These are phyloP conservation scores for Pleuronectes platessa DNA, from an alignment of 2,113 vertebrate species.

Conservation along the genomic window DNA sequence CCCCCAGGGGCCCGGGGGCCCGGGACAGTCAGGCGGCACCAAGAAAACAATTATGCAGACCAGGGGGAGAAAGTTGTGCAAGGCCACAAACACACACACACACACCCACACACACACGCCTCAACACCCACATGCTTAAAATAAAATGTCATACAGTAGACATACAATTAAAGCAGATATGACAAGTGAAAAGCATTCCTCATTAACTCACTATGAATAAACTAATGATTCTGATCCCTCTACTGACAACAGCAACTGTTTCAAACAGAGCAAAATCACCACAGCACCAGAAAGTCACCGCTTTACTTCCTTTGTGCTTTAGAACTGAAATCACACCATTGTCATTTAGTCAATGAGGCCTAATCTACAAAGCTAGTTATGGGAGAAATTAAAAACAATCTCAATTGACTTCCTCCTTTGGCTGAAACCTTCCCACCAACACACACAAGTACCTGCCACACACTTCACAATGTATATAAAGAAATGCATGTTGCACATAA, in stretches of 20 bases:
- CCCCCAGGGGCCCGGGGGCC: slow-evolving; percentile 69
- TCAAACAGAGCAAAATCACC: background rate
- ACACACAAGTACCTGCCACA: slow-evolving; percentile 30
- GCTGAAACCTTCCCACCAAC: slow-evolving; percentile 58
- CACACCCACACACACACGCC: background rate
- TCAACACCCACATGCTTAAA: slow-evolving; percentile 1
- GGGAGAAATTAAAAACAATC: slow-evolving; percentile 43
- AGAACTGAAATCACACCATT: slow-evolving; percentile 9
- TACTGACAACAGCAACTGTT: background rate
- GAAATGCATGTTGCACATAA: slow-evolving; percentile 22
- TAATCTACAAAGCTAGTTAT: slow-evolving; percentile 25
- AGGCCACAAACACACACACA: slow-evolving; percentile 32
- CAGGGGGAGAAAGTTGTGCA: slow-evolving; percentile 40
- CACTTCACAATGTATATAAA: slow-evolving; percentile 17
- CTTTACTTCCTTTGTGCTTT: background rate
- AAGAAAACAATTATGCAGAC: slow-evolving; percentile 79
- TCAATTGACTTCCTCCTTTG: slow-evolving; percentile 47
- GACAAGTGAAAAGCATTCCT: background rate
- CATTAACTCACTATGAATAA: background rate
- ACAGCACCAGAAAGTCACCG: background rate
- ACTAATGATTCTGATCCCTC: background rate
- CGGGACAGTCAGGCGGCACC: slow-evolving; percentile 78
- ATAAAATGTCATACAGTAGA: background rate
- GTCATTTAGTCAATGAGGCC: slow-evolving; percentile 21
- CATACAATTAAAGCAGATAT: too few species aligned